Evolutionary conservation across 64 coral and sea anemone genomes (phyloP), one percentile per base, ranked within the genome.

Genomic region (Actinia equina): DNA sequence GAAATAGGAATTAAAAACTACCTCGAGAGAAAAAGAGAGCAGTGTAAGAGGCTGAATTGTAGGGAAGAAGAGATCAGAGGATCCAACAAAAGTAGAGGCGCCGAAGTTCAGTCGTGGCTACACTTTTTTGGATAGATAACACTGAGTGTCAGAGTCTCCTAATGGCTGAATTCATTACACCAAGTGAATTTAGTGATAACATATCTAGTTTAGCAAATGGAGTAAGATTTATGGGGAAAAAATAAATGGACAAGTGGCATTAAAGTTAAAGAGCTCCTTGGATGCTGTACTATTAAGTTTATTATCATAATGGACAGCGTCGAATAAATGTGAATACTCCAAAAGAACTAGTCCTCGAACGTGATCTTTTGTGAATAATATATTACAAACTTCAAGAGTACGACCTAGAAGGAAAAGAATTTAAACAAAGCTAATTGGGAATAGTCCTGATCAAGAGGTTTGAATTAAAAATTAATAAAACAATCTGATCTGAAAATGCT

Each of bases 121-220:
- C 78, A 81, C 22, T 81, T 81, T 37, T 81, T 81, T 81, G 78
- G 78, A 17, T 81, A 81, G 49, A 46, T 74, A 41, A 30, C 69
- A 74, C 41, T 26, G 30, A 37, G 30, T 37, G 30, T 37, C 30
- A 37, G 30, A 41, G 37, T 14, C 12, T 17, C 26, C 27, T 74
- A 17, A 42, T 41, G 26, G 69, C 19, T 27, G 26, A 74, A 37
- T 30, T 74, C 11, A 74, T 37, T 30, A 74, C 5, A 74, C 26
- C 69, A 41, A 74, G 26, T 14, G 69, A 74, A 37, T 30, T 74
- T 0, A 27, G 6, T 74, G 25, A 41, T 14, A 23, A n/a, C 22
- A 65, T 71, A 14, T 30, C 30, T 37, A 37, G 30, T 74, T 42
- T 15, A 41, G 25, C 12, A 74, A 42, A 74, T 42, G 25, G 3